These are phyloP conservation scores for Poecile montanus DNA, from an alignment of 2,797 vertebrate species.

Conservation along the genomic window DNA sequence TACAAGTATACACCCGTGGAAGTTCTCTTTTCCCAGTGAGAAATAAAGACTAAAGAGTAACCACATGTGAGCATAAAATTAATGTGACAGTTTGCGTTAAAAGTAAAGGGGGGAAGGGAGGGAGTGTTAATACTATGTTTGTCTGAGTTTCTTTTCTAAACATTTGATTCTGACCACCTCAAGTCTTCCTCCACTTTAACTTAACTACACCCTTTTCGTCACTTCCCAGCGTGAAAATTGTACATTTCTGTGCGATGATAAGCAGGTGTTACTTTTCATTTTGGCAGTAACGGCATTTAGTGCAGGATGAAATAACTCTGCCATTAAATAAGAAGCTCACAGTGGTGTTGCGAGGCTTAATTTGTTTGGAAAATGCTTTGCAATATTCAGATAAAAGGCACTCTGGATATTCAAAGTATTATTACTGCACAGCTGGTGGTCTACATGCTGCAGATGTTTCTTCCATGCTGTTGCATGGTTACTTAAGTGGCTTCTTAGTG, in stretches of 20 bases:
- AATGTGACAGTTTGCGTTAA: neutral
- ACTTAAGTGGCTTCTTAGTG: conserved; percentile 60
- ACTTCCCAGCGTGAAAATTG: conserved; percentile 7
- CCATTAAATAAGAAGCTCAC: conserved; percentile 55
- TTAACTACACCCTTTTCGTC: conserved; percentile 9
- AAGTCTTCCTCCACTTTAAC: conserved; percentile 5
- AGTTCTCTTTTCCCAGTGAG: neutral
- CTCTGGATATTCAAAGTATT: conserved; percentile 61
- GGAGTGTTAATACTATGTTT: neutral
- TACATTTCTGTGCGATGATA: conserved; percentile 13
- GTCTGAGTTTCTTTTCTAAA: conserved; percentile 9
- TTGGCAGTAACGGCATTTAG: conserved; percentile 7
- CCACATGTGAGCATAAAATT: neutral
- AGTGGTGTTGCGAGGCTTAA: conserved; percentile 57
- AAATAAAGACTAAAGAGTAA: conserved; percentile 33
- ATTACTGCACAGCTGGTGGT: conserved; percentile 71
- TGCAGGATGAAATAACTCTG: conserved; percentile 57
- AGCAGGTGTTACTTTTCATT: conserved; percentile 66
- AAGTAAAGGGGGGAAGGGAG: neutral
- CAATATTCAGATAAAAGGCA: conserved; percentile 67
- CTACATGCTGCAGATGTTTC: conserved; percentile 69
- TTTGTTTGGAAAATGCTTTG: conserved; percentile 69
- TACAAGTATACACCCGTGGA: neutral
- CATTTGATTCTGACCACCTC: conserved; percentile 7
- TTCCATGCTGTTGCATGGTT: conserved; percentile 63